Conservation (phyloP, 35 echinoderm and acorn worm genomes). For the Heliocidaris erythrogramma region DNA sequence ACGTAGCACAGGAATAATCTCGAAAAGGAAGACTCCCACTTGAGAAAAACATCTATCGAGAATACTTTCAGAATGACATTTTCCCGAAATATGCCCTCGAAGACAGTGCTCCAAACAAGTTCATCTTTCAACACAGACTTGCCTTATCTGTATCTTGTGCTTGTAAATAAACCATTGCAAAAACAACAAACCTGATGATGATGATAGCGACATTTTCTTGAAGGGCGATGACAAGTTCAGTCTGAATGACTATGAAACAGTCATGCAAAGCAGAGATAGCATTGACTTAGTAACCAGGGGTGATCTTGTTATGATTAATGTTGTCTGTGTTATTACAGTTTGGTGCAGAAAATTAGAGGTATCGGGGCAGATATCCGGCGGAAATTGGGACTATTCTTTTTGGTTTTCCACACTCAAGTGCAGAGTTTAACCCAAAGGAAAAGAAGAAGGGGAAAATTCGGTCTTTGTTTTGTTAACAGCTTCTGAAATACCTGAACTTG, state of each 20-base stretch:
- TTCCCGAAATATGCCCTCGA: neutral
- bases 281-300: neutral
- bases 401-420: neutral
- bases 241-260: neutral
- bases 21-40: neutral
- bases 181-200: neutral
- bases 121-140: neutral
- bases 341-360: neutral
- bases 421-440: neutral
- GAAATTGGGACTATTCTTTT: neutral
- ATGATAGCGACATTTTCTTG: neutral
- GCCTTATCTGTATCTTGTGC: neutral
- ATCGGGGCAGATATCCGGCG: neutral
- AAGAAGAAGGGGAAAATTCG: too few relatives aligned
- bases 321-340: conserved; percentile 12
- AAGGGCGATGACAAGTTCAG: neutral
- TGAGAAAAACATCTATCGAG: neutral
- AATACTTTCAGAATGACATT: neutral
- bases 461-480: neutral
- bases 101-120: neutral
- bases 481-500: too few relatives aligned
- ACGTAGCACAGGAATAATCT: neutral
- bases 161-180: neutral
- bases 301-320: conserved; percentile 6
- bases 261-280: neutral